A percentile compares a stretch with the other conserved stretches of the same genome.
Conservation (phyloP, 2,113 vertebrate species). For the Clinocottus analis region DNA sequence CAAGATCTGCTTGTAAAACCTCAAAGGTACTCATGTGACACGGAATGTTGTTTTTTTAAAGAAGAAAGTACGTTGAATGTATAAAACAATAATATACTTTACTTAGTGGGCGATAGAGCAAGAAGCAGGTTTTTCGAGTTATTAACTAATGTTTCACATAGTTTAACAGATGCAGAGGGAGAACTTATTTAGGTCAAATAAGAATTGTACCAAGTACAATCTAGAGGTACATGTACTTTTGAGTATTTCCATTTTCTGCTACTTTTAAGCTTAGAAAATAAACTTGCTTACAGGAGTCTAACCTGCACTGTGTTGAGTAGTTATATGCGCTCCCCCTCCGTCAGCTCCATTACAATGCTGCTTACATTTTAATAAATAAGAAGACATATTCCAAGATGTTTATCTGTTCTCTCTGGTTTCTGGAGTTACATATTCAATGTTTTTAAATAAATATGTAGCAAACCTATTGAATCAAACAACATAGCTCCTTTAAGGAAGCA, state of each 20-base stretch:
- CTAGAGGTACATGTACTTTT: not conserved
- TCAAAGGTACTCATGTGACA: not conserved
- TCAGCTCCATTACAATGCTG: not conserved
- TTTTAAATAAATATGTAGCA: not conserved
- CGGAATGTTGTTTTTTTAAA: too few relatives aligned
- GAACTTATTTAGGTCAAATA: not conserved
- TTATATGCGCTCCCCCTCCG: not conserved
- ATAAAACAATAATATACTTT: too few relatives aligned
- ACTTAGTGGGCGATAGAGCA: not conserved
- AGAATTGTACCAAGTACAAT: not conserved
- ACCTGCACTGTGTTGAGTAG: not conserved
- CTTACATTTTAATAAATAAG: not conserved
- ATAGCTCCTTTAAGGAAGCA: not conserved
- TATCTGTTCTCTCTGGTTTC: not conserved
- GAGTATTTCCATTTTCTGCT: not conserved
- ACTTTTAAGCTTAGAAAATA: not conserved
- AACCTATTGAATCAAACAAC: not conserved
- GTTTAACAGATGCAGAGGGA: not conserved
- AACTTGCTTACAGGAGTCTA: not conserved
- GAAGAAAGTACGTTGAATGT: too few relatives aligned
- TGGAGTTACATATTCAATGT: not conserved
- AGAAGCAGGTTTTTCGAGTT: not conserved
- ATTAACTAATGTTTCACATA: not conserved
- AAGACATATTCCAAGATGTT: not conserved
- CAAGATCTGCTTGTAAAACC: slow-evolving; percentile 18